Percentiles rank a stretch among this genome's conserved stretches.
These are phyloP conservation scores for Epinephelus fuscoguttatus DNA, from an alignment of 2,113 vertebrate genomes.

Conservation along the genomic window DNA sequence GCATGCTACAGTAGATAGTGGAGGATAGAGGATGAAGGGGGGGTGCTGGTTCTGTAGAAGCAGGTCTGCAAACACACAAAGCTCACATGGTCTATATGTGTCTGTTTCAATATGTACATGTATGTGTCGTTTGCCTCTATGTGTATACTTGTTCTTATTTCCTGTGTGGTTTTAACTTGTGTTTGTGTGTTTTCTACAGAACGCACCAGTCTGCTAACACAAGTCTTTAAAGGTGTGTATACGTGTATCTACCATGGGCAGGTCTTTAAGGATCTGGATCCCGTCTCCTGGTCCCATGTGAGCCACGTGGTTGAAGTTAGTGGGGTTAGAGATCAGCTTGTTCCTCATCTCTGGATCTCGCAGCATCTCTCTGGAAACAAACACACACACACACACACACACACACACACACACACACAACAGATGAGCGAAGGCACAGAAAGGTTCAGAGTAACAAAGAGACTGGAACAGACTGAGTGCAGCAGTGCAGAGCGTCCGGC, in stretches of 20 bases:
- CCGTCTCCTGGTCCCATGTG: constrained; percentile 99
- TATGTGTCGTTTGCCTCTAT: background rate
- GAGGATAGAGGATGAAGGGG: background rate
- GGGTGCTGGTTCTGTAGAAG: background rate
- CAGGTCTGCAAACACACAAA: constrained; percentile 9
- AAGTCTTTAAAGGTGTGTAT: background rate
- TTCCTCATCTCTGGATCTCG: constrained; percentile 99
- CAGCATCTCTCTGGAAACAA: constrained; percentile 94
- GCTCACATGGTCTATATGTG: background rate
- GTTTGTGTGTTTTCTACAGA: background rate
- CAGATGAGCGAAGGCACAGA: background rate
- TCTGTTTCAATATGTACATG: background rate
- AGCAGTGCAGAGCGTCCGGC: background rate
- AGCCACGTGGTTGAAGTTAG: constrained; percentile 99
- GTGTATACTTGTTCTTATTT: background rate
- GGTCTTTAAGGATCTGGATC: constrained; percentile 98
- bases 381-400: background rate
- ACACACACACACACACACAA: background rate
- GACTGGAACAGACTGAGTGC: background rate
- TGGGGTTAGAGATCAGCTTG: constrained; percentile 99
- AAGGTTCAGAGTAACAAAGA: background rate
- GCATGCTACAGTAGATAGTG: constrained; percentile 1
- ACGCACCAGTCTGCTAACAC: background rate
- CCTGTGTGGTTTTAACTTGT: no score
- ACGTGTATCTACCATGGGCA: constrained; percentile 90